Evolutionary conservation across 2,888 invertebrate genomes (phyloP), one percentile per base, ranked within the genome.

Genomic region (Cantharis rufa): DNA sequence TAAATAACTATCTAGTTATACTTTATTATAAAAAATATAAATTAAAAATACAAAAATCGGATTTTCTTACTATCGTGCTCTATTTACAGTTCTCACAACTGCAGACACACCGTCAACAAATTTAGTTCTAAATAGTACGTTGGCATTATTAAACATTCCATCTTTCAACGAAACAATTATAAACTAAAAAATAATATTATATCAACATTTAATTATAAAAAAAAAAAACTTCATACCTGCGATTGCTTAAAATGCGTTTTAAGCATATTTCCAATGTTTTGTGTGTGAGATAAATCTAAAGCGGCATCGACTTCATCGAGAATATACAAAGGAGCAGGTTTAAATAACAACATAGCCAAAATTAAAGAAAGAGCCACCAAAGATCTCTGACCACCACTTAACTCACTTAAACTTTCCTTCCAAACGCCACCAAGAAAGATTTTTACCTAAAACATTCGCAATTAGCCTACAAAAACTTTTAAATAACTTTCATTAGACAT

Each of bases 141-240:
- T 99, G 0, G 99, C 99, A 89, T 99, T 98, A 89, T 96, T 98
- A 90, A 99, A 99, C 97, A 99, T 99, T 27, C 99, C 99, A 88
- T 99, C 98, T 87, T 99, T 99, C 68, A 99, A 91, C 0, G 99
- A 99, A 1, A 99, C 99, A 80, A 99, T 95, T 82, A 99, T 95
- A 89, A 99, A 99, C 94, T 99, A 93, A 7, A 91, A 91, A 77
- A 63, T 13, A 71, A 62, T 7, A 24, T 10, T 18, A n/a, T 72
- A 24, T 15, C 3, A 18, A 10, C 10, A 13, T 15, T 15, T 27
- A 18, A 69, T 69, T 10, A 24, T 11, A 3, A 69, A 62, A 18
- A 15, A 9, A 11, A 16, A 24, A 66, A 27, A 70, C 69, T 70
- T 69, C 16, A 64, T 87, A 94, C 94, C 91, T 95, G 95, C 24